Percentiles rank a stretch among this genome's conserved stretches.
Conservation (phyloP, 1,140 invertebrate genomes). For the Drosophila sulfurigaster region DNA sequence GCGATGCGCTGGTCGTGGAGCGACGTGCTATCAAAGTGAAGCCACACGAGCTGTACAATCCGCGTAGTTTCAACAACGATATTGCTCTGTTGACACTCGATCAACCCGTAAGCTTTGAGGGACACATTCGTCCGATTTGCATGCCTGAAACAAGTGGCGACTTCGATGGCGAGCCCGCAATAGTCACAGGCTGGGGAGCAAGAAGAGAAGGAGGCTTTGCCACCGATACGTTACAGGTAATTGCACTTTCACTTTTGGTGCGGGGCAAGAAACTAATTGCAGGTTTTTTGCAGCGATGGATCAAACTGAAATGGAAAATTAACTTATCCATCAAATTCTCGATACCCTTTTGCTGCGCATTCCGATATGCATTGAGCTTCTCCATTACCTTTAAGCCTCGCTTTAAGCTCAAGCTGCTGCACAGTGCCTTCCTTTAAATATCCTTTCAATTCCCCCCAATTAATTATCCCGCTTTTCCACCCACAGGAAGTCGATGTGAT, state of each 20-base stretch:
- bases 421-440: neutral
- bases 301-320: conserved; percentile 6
- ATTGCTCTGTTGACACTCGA: conserved; percentile 91
- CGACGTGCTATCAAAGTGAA: conserved; percentile 65
- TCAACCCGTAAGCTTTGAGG: conserved; percentile 87
- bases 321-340: conserved; percentile 20
- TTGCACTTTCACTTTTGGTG: too few species aligned
- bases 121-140: conserved; percentile 89
- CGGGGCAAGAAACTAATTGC: neutral
- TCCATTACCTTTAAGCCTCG: conserved; percentile 5
- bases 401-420: neutral
- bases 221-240: conserved; percentile 84
- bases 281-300: conserved; percentile 14
- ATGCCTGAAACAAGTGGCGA: conserved; percentile 88
- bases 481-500: conserved; percentile 87
- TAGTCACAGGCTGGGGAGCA: conserved; percentile 91
- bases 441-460: neutral
- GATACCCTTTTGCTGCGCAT: conserved; percentile 21
- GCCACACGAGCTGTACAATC: conserved; percentile 89
- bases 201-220: conserved; percentile 87
- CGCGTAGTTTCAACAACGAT: conserved; percentile 91
- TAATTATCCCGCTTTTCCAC: conserved; percentile 59
- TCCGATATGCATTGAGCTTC: conserved; percentile 13
- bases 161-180: conserved; percentile 85
- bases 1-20: conserved; percentile 44